phyloP scores from a whole-genome alignment of 2,797 vertebrate species.

The Sebastes goodei region DNA sequence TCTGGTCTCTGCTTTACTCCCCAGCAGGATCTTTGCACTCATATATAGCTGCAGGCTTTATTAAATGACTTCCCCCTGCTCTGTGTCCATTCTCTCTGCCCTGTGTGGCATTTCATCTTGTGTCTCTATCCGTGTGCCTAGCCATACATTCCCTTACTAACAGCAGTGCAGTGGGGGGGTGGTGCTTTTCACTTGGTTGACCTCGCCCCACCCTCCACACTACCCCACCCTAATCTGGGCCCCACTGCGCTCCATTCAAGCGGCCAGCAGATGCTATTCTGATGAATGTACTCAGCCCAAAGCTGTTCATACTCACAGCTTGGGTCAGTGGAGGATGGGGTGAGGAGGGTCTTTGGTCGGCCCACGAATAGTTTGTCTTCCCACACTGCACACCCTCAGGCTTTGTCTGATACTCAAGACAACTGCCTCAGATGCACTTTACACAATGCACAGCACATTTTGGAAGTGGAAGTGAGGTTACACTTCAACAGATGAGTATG shows the following conservation, averaged over 20 bases:
- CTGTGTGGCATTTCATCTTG: constrained; percentile 13
- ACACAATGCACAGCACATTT: constrained; percentile 7
- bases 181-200: constrained; percentile 49
- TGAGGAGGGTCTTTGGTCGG: constrained; percentile 33
- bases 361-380: constrained; percentile 15
- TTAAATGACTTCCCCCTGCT: neutral
- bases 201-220: constrained; percentile 43
- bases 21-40: constrained; percentile 13
- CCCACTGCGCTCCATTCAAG: constrained; percentile 69
- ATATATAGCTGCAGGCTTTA: neutral
- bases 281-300: constrained; percentile 57
- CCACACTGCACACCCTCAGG: constrained; percentile 8
- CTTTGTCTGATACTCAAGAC: constrained; percentile 29
- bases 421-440: constrained; percentile 15
- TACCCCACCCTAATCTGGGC: constrained; percentile 48
- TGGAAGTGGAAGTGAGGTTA: neutral
- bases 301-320: constrained; percentile 54
- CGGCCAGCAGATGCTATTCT: constrained; percentile 76
- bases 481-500: neutral
- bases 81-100: constrained; percentile 2
- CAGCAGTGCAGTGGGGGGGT: constrained; percentile 16
- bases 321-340: constrained; percentile 60
- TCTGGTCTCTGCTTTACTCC: constrained; percentile 11
- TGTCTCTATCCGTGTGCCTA: neutral
- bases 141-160: constrained; percentile 32